Conservation (phyloP, 2,888 invertebrate species). For the Sinohyriopsis cumingii region DNA sequence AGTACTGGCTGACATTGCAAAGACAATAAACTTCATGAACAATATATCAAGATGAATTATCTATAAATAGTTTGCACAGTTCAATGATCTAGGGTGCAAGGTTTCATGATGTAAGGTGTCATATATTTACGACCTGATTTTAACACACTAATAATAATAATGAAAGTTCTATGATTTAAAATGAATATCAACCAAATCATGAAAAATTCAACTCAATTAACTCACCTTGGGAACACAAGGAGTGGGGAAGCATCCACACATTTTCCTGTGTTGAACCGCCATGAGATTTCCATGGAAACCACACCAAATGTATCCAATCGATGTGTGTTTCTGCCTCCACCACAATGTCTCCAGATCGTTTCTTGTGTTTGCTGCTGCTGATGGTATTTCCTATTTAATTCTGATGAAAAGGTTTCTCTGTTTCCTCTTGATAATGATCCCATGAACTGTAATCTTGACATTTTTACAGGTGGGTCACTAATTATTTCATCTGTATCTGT, state of each 20-base stretch:
- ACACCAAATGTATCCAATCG: neutral
- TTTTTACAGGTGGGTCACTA: neutral
- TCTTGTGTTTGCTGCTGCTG: too few species aligned
- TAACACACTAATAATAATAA: constrained; percentile 3
- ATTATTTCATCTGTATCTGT: neutral
- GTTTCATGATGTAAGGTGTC: neutral
- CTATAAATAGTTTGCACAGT: too few species aligned
- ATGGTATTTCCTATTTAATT: neutral
- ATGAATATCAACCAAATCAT: neutral
- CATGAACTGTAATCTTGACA: neutral
- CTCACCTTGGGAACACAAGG: constrained; percentile 47
- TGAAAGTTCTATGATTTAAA: neutral
- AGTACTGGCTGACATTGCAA: too few species aligned
- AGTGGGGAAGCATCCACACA: constrained; percentile 87
- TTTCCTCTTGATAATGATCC: constrained; percentile 8
- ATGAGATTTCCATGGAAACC: constrained; percentile 46
- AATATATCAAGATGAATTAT: too few species aligned
- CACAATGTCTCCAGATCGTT: too few species aligned
- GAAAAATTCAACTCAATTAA: neutral
- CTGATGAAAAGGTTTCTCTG: neutral
- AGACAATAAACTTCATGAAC: too few species aligned
- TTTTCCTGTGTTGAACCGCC: constrained; percentile 81
- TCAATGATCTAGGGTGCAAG: neutral
- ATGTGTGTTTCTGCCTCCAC: neutral
- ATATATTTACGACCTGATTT: constrained; percentile 2